Evolutionary conservation across 2,888 invertebrate genomes (phyloP).

Genomic region (Choristoneura rosaceana): DNA sequence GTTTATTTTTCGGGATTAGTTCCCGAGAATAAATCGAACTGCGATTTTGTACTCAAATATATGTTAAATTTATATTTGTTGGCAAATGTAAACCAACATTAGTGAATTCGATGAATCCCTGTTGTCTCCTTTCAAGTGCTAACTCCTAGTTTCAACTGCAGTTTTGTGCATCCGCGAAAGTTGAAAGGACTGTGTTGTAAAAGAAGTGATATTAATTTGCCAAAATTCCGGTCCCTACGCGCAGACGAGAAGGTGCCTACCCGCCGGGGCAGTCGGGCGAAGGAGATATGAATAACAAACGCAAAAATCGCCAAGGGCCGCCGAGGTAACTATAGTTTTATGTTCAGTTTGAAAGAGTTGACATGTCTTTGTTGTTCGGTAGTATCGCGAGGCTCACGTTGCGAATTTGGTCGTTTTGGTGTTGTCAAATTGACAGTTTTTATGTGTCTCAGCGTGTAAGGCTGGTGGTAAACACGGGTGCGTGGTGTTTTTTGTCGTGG

Average conservation of each 20-base stretch:
- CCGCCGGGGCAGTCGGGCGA: constrained; percentile 87
- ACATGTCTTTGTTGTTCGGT: constrained; percentile 82
- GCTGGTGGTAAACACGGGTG: constrained; percentile 58
- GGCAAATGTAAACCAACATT: constrained; percentile 81
- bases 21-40: constrained; percentile 82
- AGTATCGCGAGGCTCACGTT: constrained; percentile 57
- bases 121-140: constrained; percentile 81
- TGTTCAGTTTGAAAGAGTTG: constrained; percentile 65
- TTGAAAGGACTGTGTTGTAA: constrained; percentile 86
- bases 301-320: constrained; percentile 93
- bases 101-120: constrained; percentile 81
- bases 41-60: constrained; percentile 85
- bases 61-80: constrained; percentile 82
- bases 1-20: constrained; percentile 84
- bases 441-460: constrained; percentile 58
- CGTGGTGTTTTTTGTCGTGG: constrained; percentile 56
- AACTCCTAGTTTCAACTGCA: constrained; percentile 83
- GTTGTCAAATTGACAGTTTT: constrained; percentile 72
- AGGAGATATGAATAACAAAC: constrained; percentile 92
- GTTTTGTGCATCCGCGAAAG: constrained; percentile 86
- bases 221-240: constrained; percentile 95
- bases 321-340: constrained; percentile 86
- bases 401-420: constrained; percentile 61
- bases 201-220: constrained; percentile 85
- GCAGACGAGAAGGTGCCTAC: constrained; percentile 92